Base-by-base conservation (phyloP, 2,888 invertebrate genomes). In the Heliconius ismenius region DNA sequence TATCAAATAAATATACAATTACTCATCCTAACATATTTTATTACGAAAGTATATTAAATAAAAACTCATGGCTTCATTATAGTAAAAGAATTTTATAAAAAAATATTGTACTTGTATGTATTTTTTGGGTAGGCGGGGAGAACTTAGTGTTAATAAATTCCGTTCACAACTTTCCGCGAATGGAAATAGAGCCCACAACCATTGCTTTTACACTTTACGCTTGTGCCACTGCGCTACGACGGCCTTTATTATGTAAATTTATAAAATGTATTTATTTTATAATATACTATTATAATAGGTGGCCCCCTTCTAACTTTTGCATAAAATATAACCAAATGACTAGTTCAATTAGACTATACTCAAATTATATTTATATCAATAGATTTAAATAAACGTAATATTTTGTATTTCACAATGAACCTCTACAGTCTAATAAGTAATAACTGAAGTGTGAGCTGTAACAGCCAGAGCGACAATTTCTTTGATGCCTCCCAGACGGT, bases 401-500 rank as follows among this genome's bases (percentile, higher is more conserved):
- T 28, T 70, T n/a, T 32, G 13, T 58, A 70, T n/a, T 32, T 54
- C 9, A 36, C 58, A 36, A 13, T 70, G n/a, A 70, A 4, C 24
- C 39, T 36, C n/a, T 28, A 28, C 4, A 28, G 18, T 18, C 49
- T 49, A 49, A 49, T 49, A 49, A 18, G 49, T 73, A 73, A 73
- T 39, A 39, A 73, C 4, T 62, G 62, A 73, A 62, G 36, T 72
- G 74, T 58, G 43, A 60, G 58, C 64, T 73, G 75, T 68, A 36
- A 64, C 62, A 64, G 65, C 60, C 75, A n/a, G 58, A 72, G 68
- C 64, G 68, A 73, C 75, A 79, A 74, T 75, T 74, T 77, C 79
- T 79, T 80, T 77, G 80, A 77, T 73, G 77, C 73, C 39, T 43
- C 68, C 70, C 69, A 76, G 74, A 80, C 75, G 69, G 28, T 72